These are phyloP conservation scores for Nymphalis urticae DNA, from an alignment of 2,888 invertebrate genomes.

Conservation along the genomic window DNA sequence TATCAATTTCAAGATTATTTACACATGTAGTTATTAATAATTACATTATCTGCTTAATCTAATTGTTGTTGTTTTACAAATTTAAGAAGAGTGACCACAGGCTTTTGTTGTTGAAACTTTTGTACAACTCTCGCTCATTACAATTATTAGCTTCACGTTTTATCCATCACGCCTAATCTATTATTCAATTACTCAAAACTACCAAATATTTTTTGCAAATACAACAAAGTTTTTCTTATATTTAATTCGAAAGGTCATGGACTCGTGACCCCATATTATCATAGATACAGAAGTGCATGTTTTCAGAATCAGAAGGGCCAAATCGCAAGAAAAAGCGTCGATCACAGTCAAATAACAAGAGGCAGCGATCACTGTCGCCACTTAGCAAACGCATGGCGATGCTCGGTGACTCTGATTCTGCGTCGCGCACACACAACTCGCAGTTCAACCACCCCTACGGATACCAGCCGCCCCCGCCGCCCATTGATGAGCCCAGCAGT, in stretches of 20 bases:
- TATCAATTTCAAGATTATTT: no score
- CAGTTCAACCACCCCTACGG: constrained; percentile 87
- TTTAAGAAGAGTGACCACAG: no score
- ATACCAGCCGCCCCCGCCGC: constrained; percentile 82
- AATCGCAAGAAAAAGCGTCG: constrained; percentile 82
- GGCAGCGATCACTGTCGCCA: constrained; percentile 89
- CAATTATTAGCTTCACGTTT: no score
- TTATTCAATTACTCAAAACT: no score
- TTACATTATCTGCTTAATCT: no score
- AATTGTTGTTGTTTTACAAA: no score
- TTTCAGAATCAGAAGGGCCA: constrained; percentile 76
- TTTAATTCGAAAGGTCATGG: background rate
- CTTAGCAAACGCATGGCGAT: constrained; percentile 91
- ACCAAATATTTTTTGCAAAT: no score
- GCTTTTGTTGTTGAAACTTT: no score
- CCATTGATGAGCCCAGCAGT: constrained; percentile 64
- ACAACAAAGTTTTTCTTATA: no score
- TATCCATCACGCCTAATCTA: no score
- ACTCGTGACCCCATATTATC: constrained; percentile 12
- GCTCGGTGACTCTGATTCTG: constrained; percentile 80
- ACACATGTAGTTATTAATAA: no score
- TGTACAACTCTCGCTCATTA: no score
- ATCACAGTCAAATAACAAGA: constrained; percentile 80
- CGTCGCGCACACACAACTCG: constrained; percentile 78
- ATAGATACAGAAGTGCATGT: constrained; percentile 30